Conservation (phyloP, 2,888 invertebrate genomes). For the Rhorus exstirpatorius region DNA sequence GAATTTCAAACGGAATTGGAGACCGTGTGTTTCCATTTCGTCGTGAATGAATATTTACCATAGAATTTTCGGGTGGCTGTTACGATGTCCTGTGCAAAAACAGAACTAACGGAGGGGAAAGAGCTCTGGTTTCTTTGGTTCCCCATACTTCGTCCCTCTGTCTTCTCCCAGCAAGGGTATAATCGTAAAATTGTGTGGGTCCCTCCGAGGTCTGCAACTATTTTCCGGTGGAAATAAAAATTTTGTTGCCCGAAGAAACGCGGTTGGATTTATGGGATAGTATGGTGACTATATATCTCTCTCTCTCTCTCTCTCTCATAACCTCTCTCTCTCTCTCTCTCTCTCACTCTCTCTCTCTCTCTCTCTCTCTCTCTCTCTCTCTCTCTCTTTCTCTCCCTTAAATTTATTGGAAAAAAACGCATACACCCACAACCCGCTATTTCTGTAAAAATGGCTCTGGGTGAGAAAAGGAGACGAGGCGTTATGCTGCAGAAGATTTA, state of each 20-base stretch:
- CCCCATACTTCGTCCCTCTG: background rate
- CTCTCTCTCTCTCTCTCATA: slow-evolving; percentile 2
- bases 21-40: slow-evolving; percentile 35
- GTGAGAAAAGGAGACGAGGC: slow-evolving; percentile 19
- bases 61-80: slow-evolving; percentile 47
- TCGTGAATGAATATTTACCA: slow-evolving; percentile 68
- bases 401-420: slow-evolving; percentile 13
- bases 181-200: slow-evolving; percentile 60
- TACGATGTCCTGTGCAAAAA: slow-evolving; percentile 25
- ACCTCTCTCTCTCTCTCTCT: slow-evolving; percentile 26
- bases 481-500: slow-evolving; percentile 12
- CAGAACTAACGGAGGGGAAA: slow-evolving; percentile 1
- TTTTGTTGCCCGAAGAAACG: slow-evolving; percentile 70
- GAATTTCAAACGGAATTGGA: slow-evolving; percentile 2
- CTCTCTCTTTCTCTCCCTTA: slow-evolving; percentile 1
- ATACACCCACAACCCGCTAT: slow-evolving; percentile 60
- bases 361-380: slow-evolving; percentile 20
- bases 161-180: slow-evolving; percentile 27
- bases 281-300: slow-evolving; percentile 21
- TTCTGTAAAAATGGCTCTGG: slow-evolving; percentile 12
- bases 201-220: slow-evolving; percentile 53
- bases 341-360: background rate
- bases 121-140: slow-evolving; percentile 4
- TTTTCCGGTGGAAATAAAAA: slow-evolving; percentile 73
- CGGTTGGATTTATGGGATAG: slow-evolving; percentile 72